Base-by-base conservation (phyloP, 2,113 vertebrate species). In the Petaurus breviceps region DNA sequence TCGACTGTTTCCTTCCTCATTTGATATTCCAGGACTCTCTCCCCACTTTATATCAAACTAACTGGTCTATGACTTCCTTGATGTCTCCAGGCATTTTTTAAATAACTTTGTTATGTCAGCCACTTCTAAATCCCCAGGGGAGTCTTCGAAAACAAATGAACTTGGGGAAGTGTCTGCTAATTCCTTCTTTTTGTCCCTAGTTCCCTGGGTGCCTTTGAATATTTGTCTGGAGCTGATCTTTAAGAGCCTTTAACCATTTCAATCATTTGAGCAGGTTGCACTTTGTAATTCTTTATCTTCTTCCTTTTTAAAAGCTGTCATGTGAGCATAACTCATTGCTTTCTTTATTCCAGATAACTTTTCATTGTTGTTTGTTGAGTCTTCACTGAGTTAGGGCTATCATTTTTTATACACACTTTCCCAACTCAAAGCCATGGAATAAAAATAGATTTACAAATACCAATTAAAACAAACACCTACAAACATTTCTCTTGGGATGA, bases 71-170 rank as follows among this genome's bases (percentile, higher is more conserved):
- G 94, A 84, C 68, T 94, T 97, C 98, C 96, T 93, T 90, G 98
- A 95, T 98, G 94, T 98, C 98, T 98, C 93, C 94, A 98, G 96
- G 95, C 97, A 95, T 92, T 98, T 98, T 97, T 96, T 95, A 98
- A 97, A 95, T 95, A 95, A 94, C 96, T 98, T 98, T 97, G 90
- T 96, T 97, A 77, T 96, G 77, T 96, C 98, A 97, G 89, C 91
- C 91, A 94, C 95, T 97, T 97, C 96, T 97, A 95, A 96, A 91
- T 98, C 98, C 98, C 97, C 97, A 97, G 96, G 92, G 98, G 92
- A 97, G 95, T 98, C 96, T 97, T 98, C 96, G 61, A 98, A 98
- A 97, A 94, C 97, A 98, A 98, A 97, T 95, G 97, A 98, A 97
- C 96, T 96, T 98, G 93, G 97, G 98, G 93, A 98, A 98, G 95